A percentile compares a stretch with the other conserved stretches of the same genome.
Evolutionary conservation across 2,113 vertebrate species (phyloP).

Genomic region (Pangasianodon hypophthalmus): DNA sequence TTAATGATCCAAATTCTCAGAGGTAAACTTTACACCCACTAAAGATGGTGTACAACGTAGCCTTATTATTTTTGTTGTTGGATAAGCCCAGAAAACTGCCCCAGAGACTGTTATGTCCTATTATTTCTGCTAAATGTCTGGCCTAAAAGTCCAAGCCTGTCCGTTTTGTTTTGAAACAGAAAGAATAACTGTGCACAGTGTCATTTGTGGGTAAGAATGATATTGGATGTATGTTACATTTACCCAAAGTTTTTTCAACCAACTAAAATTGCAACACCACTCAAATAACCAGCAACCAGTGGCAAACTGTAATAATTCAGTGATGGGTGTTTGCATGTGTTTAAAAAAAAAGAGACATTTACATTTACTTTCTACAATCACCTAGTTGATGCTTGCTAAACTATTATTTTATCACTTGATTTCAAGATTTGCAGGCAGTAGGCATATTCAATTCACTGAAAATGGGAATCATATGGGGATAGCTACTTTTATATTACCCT

Average conservation of each 20-base stretch:
- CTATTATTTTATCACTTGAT: not conserved
- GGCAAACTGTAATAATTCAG: not conserved
- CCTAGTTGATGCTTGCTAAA: not conserved
- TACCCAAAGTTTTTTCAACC: not conserved
- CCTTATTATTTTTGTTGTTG: constrained; percentile 9
- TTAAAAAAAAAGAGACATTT: not conserved
- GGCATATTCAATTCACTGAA: too few relatives aligned
- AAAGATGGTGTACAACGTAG: constrained; percentile 15
- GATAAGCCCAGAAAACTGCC: not conserved
- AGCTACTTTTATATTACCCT: not conserved
- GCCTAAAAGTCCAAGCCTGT: not conserved
- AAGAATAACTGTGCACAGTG: not conserved
- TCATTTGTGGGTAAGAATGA: not conserved
- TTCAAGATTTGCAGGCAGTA: not conserved
- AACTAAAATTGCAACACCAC: not conserved
- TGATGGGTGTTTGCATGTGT: not conserved
- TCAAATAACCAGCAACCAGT: not conserved
- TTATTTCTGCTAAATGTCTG: not conserved
- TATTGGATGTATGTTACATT: not conserved
- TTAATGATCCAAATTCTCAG: constrained; percentile 50
- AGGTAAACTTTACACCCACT: constrained; percentile 45
- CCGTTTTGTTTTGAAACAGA: not conserved
- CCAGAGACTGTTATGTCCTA: not conserved
- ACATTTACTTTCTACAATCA: not conserved
- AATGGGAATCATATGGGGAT: too few relatives aligned